Percentiles rank a stretch among this genome's conserved stretches.
Evolutionary conservation across 2,797 vertebrate genomes (phyloP).

Genomic region (Pogoniulus pusillus): DNA sequence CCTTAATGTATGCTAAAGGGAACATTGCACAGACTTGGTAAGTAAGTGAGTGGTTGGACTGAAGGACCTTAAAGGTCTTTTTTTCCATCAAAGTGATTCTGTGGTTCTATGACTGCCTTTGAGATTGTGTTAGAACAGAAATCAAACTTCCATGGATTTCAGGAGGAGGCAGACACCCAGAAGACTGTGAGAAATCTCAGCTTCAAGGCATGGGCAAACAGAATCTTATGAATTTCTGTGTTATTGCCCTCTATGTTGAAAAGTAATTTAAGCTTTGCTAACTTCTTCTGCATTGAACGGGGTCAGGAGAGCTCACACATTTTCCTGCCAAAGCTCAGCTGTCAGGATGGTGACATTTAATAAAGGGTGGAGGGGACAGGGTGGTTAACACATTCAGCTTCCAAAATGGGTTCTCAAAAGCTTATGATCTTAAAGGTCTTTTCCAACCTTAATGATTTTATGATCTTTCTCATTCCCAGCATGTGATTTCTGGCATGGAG

Average conservation of each 20-base stretch:
- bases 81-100: too few species aligned
- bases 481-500: neutral
- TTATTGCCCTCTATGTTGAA: conserved; percentile 4
- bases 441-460: neutral
- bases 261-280: conserved; percentile 38
- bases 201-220: neutral
- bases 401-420: neutral
- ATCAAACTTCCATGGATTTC: neutral
- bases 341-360: neutral
- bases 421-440: conserved; percentile 5
- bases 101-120: neutral
- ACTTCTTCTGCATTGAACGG: conserved; percentile 13
- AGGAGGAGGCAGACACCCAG: neutral
- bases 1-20: fast-evolving
- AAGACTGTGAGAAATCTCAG: neutral
- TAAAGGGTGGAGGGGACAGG: neutral
- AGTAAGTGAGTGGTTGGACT: too few species aligned
- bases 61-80: too few species aligned
- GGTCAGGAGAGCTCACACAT: neutral
- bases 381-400: neutral
- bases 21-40: neutral
- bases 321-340: neutral
- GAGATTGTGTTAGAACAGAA: neutral
- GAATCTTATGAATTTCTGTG: neutral
- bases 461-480: neutral